phyloP scores from a whole-genome alignment of 2,113 vertebrate species.

The Gymnobelideus leadbeateri region DNA sequence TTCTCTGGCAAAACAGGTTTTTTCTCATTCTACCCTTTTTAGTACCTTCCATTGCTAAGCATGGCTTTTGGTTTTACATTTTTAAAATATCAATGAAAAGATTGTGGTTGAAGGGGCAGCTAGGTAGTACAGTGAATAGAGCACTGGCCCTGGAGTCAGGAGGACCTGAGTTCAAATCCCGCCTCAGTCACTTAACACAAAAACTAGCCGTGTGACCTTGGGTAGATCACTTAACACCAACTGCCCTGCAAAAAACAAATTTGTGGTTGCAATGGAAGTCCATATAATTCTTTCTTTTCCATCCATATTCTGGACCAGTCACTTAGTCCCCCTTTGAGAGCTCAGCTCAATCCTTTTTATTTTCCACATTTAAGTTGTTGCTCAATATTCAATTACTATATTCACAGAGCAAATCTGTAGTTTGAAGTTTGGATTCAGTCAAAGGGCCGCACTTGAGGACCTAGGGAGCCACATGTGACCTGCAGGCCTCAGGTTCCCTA shows the following conservation, averaged over 20 bases:
- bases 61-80: background rate
- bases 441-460: too few species aligned
- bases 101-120: background rate
- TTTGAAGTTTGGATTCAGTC: too few species aligned
- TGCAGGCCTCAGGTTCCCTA: too few species aligned
- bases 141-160: too few species aligned
- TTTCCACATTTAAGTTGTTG: background rate
- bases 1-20: background rate
- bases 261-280: background rate
- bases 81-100: background rate
- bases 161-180: too few species aligned
- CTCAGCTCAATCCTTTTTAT: background rate
- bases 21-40: background rate
- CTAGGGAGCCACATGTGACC: too few species aligned
- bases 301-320: background rate
- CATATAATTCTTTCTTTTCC: background rate
- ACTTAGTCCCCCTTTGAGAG: background rate
- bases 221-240: too few species aligned
- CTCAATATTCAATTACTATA: background rate
- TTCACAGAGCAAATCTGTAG: background rate
- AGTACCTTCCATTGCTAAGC: background rate
- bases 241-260: background rate
- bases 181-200: too few species aligned
- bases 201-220: too few species aligned
- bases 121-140: too few species aligned